A percentile compares a stretch with the other conserved stretches of the same genome.
These are phyloP conservation scores for Mya arenaria DNA, from an alignment of 1,140 invertebrate genomes.

Conservation along the genomic window DNA sequence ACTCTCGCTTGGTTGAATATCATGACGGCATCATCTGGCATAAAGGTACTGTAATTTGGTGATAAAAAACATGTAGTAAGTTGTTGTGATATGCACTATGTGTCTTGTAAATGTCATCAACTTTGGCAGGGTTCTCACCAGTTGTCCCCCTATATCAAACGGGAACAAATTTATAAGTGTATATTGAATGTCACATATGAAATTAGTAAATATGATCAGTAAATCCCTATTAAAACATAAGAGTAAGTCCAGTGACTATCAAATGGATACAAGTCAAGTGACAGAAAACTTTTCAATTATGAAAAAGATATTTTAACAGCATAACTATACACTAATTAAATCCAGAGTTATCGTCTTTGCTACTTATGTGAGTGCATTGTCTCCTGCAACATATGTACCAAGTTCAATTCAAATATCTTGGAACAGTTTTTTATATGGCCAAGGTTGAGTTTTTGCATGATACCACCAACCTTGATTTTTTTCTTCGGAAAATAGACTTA, in stretches of 20 bases:
- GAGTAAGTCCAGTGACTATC: too few species aligned
- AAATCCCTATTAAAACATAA: background rate
- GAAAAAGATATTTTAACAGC: too few species aligned
- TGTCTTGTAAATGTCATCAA: background rate
- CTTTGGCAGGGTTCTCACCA: background rate
- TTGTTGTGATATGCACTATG: background rate
- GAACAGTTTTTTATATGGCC: background rate
- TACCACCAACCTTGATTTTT: background rate
- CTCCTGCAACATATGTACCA: too few species aligned
- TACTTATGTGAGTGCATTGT: too few species aligned
- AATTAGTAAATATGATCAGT: background rate
- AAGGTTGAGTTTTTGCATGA: background rate
- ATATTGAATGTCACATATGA: background rate
- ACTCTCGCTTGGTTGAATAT: constrained; percentile 66
- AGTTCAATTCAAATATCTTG: too few species aligned
- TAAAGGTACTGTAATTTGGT: constrained; percentile 56
- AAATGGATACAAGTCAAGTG: too few species aligned
- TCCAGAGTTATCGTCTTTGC: background rate
- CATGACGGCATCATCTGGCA: constrained; percentile 62
- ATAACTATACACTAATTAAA: too few species aligned
- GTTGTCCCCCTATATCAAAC: background rate
- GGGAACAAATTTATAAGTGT: background rate
- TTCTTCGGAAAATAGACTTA: background rate
- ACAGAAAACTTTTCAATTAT: too few species aligned
- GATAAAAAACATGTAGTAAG: background rate